A percentile compares a stretch with the other conserved stretches of the same genome.
phyloP scores from a whole-genome alignment of 2,797 vertebrate genomes.

The Oophaga sylvatica region DNA sequence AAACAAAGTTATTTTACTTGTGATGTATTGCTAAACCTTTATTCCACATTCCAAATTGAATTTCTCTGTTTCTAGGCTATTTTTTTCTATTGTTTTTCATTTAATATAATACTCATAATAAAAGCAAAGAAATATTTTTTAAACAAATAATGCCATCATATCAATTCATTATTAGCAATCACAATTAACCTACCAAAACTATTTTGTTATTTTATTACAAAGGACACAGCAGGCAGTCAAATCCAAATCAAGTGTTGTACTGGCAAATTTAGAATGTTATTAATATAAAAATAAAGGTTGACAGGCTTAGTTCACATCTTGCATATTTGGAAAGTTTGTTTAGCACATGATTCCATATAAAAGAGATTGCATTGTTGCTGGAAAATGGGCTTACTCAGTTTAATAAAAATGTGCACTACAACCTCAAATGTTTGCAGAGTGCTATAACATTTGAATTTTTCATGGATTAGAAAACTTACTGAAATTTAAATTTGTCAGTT shows the following conservation, averaged over 20 bases:
- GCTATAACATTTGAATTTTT: no score
- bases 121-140: not conserved
- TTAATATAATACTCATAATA: not conserved
- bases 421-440: no score
- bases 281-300: no score
- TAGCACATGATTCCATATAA: no score
- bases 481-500: no score
- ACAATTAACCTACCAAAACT: not conserved
- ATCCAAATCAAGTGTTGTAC: not conserved
- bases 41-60: constrained; percentile 39
- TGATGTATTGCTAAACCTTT: constrained; percentile 40
- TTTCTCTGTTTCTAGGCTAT: constrained; percentile 33
- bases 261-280: no score
- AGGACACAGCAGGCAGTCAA: not conserved
- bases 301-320: no score
- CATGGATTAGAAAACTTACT: no score
- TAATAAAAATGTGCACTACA: no score
- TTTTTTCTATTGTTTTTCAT: constrained; percentile 10
- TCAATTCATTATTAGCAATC: not conserved
- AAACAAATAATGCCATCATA: not conserved
- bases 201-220: not conserved
- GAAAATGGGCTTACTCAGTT: no score
- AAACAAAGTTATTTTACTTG: constrained; percentile 27
- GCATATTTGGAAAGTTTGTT: no score
- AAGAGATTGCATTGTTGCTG: no score